These are phyloP conservation scores for Mionectes olivaceus DNA, from an alignment of 2,797 vertebrate species.

Conservation along the genomic window DNA sequence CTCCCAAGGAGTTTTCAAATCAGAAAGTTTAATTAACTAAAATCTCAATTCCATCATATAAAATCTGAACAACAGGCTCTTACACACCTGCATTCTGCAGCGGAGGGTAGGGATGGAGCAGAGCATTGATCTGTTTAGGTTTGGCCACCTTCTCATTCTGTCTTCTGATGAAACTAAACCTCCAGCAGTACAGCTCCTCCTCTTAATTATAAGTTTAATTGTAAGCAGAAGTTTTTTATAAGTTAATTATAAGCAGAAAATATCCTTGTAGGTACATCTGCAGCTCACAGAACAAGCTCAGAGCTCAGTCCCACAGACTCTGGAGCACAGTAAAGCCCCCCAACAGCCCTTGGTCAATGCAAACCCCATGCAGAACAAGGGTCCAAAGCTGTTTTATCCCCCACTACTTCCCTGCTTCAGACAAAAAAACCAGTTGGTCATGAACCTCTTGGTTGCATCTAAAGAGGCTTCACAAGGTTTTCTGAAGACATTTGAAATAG, in stretches of 20 bases:
- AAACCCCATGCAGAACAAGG: neutral
- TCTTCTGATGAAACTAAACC: neutral
- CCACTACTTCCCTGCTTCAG: neutral
- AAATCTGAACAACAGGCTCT: neutral
- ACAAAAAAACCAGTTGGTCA: neutral
- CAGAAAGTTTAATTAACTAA: neutral
- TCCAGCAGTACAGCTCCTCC: neutral
- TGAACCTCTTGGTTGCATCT: neutral
- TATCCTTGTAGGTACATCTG: neutral
- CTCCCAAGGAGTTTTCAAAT: neutral
- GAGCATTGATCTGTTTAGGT: neutral
- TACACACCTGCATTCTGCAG: neutral
- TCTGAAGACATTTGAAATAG: neutral
- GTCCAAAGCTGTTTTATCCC: neutral
- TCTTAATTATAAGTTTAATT: neutral
- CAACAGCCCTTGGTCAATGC: neutral
- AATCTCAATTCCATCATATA: neutral
- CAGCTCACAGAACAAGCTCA: neutral
- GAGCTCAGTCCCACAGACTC: neutral
- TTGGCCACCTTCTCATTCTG: neutral
- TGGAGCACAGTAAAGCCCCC: neutral
- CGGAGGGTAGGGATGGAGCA: neutral
- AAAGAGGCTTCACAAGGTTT: neutral
- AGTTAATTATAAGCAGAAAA: neutral
- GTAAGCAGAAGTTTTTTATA: neutral